Percentiles rank a stretch among this genome's conserved stretches.
These are phyloP conservation scores for Papio anubis DNA, from an alignment of 2,113 vertebrate species.

Conservation along the genomic window DNA sequence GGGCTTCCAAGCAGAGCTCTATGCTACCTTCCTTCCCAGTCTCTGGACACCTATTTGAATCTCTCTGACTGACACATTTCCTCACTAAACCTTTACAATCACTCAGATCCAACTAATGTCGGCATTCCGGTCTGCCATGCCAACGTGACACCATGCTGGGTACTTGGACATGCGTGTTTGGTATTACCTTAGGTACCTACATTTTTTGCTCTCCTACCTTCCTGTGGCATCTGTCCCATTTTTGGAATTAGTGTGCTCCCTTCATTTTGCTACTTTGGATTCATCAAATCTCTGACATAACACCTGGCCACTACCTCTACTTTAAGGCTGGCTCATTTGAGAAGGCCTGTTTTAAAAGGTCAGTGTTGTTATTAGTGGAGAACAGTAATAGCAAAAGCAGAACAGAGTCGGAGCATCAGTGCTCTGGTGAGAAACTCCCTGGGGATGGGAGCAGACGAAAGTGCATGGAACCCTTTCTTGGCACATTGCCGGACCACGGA, in stretches of 20 bases:
- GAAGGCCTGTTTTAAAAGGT: conserved; percentile 32
- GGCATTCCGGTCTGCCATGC: no score
- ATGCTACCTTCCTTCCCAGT: neutral
- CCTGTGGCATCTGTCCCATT: no score
- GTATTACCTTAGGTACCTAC: neutral
- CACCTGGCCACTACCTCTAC: neutral
- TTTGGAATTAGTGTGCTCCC: neutral
- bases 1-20: neutral
- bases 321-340: neutral
- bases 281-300: neutral
- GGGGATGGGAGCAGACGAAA: neutral
- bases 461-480: neutral
- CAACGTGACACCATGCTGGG: neutral
- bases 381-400: neutral
- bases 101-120: neutral
- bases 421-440: neutral
- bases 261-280: neutral
- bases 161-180: rapidly evolving
- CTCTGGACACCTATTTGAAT: neutral
- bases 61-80: neutral
- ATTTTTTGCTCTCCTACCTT: neutral
- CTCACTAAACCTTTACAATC: neutral
- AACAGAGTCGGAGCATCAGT: neutral
- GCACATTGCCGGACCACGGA: neutral
- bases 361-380: neutral